Evolutionary conservation across 2,888 invertebrate genomes (phyloP), one percentile per base, ranked within the genome.

Genomic region (Amblyjoppa proteus): DNA sequence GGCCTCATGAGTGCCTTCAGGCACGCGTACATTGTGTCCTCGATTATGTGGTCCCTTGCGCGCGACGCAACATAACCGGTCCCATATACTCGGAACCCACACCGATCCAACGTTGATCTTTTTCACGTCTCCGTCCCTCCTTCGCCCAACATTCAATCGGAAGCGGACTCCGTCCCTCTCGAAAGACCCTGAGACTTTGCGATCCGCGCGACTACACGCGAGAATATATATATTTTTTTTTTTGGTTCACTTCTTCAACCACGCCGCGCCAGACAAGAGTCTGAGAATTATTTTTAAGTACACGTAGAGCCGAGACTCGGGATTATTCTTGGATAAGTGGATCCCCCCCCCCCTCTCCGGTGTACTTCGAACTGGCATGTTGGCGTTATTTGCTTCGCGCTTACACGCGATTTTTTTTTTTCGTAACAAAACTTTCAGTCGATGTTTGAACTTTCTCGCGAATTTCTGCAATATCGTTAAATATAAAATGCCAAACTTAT

Each of bases 261-360:
- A 38, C 80, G 58, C 81, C 64, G 34, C 68, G 70, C 82, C 82
- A 45, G 83, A 74, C 68, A 68, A 56, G 75, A 74, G 71, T 66
- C 66, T 20, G 82, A 79, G 79, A 79, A 75, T 76, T 85, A 85
- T 85, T 85, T 85, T 85, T 82, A 85, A 79, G 83, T 68, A 83
- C 79, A 78, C 76, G 31, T 2, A 66, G 85, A 66, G 71, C 56
- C 45, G 51, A 82, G 68, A 53, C 38, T 73, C 28, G 75, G 79
- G 85, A 85, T 70, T 79, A 75, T 83, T 80, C 79, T 79, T 58
- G 82, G 69, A 85, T 82, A 85, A 85, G 82, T 82, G 85, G 85
- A 85, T 85, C 76, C 79, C 78, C 56, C 75, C 34, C 49, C 53
- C 76, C 79, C 78, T 49, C 75, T 31, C 49, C 53, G 69, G 78